Percentiles rank a stretch among this genome's conserved stretches.
Conservation (phyloP, 2,888 invertebrate species). For the Drosophila barbarae region DNA sequence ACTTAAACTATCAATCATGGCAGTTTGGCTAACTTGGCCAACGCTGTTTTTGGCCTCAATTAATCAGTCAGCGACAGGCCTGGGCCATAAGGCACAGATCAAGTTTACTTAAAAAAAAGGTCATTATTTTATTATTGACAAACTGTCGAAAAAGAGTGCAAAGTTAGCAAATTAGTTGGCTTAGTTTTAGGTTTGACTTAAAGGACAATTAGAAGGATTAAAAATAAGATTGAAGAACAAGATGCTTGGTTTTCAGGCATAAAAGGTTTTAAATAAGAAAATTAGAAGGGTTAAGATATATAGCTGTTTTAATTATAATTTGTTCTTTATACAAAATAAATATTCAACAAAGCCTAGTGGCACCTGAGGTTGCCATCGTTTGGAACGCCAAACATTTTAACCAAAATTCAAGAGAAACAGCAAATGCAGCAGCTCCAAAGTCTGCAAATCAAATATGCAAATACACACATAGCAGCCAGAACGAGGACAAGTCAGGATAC, state of each 20-base stretch:
- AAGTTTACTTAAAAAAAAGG: neutral
- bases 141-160: neutral
- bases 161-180: neutral
- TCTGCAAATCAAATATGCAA: conserved; percentile 64
- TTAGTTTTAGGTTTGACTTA: too few species aligned
- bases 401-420: conserved; percentile 2
- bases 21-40: conserved; percentile 24
- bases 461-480: conserved; percentile 29
- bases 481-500: conserved; percentile 13
- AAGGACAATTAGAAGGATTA: neutral
- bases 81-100: conserved; percentile 2
- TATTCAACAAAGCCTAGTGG: too few species aligned
- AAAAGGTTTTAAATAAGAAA: neutral
- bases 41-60: conserved; percentile 56
- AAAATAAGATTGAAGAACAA: too few species aligned
- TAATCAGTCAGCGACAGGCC: conserved; percentile 55
- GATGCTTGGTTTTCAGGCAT: neutral
- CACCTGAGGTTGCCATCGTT: neutral
- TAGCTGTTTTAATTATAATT: too few species aligned
- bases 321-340: neutral
- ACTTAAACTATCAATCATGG: conserved; percentile 63
- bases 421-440: conserved; percentile 30
- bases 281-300: too few species aligned
- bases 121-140: neutral
- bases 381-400: conserved; percentile 8